Conservation (phyloP, 1,140 invertebrate genomes). For the Trichonephila inaurata region DNA sequence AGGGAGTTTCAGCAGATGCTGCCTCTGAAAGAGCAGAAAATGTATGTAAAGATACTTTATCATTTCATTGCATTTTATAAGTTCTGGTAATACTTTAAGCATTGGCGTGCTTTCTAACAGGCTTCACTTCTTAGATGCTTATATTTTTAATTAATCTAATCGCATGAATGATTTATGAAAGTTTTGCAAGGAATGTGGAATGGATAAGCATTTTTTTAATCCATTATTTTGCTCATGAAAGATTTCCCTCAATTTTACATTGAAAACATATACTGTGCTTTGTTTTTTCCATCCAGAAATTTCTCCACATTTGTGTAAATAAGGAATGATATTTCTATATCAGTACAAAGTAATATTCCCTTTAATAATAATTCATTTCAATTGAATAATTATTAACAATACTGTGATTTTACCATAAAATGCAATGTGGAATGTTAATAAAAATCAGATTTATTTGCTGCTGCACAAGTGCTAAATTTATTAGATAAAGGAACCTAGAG, state of each 20-base stretch:
- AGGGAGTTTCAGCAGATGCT: conserved; percentile 55
- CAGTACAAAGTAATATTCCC: neutral
- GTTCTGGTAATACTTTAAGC: neutral
- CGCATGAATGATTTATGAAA: neutral
- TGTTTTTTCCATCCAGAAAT: no score
- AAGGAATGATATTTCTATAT: neutral
- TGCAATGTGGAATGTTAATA: neutral
- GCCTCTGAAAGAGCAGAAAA: conserved; percentile 50
- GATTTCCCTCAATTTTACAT: neutral
- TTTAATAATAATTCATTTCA: neutral
- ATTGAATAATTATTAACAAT: neutral
- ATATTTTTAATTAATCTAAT: neutral
- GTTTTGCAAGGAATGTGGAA: neutral
- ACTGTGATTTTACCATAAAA: neutral
- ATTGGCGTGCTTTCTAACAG: neutral
- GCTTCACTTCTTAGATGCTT: conserved; percentile 17
- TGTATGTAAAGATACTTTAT: conserved; percentile 70
- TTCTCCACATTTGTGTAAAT: no score
- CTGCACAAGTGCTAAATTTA: neutral
- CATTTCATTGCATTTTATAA: conserved; percentile 8
- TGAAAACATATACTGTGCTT: neutral
- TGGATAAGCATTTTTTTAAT: neutral
- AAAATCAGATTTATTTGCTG: neutral
- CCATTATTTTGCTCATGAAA: neutral
- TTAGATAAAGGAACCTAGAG: neutral